Evolutionary conservation across 2,888 invertebrate species (phyloP).

Genomic region (Drosophila austrosaltans): DNA sequence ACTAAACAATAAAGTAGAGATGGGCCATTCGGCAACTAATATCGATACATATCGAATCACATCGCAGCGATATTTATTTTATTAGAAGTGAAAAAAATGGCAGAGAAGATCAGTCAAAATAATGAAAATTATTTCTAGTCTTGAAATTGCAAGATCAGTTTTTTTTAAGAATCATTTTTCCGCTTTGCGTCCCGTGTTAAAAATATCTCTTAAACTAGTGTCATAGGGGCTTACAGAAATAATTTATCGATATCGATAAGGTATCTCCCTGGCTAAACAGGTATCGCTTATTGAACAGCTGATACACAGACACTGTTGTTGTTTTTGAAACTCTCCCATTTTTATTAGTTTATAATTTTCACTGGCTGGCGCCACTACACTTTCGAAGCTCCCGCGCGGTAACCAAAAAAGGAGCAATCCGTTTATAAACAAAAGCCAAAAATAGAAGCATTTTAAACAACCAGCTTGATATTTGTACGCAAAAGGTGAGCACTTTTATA

Average conservation of each 20-base stretch:
- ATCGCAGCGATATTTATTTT: not conserved
- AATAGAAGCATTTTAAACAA: conserved; percentile 55
- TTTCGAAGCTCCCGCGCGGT: conserved; percentile 9
- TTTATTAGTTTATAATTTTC: conserved; percentile 67
- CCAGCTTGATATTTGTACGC: conserved; percentile 47
- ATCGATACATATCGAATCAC: not conserved
- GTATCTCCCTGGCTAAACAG: not conserved
- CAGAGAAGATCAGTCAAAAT: too few species aligned
- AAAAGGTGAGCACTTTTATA: conserved; percentile 62
- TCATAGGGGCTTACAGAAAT: not conserved
- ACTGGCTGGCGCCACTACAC: conserved; percentile 53
- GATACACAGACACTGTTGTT: conserved; percentile 4
- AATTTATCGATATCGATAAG: not conserved
- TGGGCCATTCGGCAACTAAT: not conserved
- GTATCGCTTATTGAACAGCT: conserved; percentile 1
- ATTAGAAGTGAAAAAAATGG: too few species aligned
- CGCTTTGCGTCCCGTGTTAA: too few species aligned
- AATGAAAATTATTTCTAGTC: too few species aligned
- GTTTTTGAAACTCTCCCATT: conserved; percentile 12
- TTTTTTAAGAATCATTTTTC: too few species aligned
- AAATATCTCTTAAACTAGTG: too few species aligned
- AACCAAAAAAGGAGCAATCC: conserved; percentile 16
- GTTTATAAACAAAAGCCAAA: conserved; percentile 74
- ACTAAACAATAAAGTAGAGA: conserved; percentile 2
- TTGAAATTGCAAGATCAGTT: too few species aligned